phyloP scores from a whole-genome alignment of 2,888 invertebrate genomes.

The Polietes domitor region DNA sequence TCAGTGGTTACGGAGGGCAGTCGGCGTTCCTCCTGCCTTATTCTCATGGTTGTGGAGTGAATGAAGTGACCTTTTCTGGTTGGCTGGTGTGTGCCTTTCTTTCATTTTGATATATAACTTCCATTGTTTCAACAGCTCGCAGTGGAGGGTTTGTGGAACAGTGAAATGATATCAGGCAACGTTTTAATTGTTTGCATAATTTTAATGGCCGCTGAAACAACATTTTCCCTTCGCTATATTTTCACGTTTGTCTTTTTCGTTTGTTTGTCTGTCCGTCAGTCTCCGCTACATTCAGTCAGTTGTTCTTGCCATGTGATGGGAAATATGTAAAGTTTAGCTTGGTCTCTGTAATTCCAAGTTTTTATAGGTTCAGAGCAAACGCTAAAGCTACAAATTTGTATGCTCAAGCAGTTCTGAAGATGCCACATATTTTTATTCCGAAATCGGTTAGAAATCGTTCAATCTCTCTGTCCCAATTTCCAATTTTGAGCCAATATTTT shows the following conservation, averaged over 20 bases:
- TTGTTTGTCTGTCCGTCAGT: constrained; percentile 5
- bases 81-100: not conserved
- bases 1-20: no score
- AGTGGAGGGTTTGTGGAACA: not conserved
- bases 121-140: constrained; percentile 50
- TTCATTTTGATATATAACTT: constrained; percentile 59
- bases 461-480: no score
- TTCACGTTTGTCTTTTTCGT: constrained; percentile 6
- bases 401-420: no score
- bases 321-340: not conserved
- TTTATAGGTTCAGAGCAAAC: no score
- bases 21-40: not conserved
- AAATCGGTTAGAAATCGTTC: no score
- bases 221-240: constrained; percentile 48
- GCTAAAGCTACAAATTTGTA: no score
- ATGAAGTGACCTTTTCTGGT: constrained; percentile 5
- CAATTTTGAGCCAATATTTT: no score
- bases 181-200: constrained; percentile 67
- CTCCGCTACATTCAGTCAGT: not conserved
- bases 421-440: no score
- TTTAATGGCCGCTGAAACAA: constrained; percentile 67
- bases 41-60: not conserved
- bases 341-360: not conserved
- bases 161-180: constrained; percentile 21
- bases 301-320: constrained; percentile 3